A percentile compares a stretch with the other conserved stretches of the same genome.
Evolutionary conservation across 1,140 invertebrate species (phyloP).

Genomic region (Hylyphantes graminicola): DNA sequence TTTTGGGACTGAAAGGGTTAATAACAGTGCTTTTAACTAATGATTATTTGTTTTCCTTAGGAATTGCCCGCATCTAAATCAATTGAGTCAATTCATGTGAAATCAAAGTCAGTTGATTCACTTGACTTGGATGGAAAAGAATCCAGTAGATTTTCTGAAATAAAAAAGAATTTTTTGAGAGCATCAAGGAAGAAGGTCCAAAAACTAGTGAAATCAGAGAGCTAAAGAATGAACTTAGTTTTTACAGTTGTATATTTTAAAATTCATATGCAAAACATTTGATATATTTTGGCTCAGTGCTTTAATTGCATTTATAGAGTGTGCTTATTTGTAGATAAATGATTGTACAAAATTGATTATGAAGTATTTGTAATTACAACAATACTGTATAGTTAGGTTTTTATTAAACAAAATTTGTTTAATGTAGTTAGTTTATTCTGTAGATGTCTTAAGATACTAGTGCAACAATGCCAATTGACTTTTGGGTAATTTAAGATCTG

Average conservation of each 20-base stretch:
- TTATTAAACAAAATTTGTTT: too few relatives aligned
- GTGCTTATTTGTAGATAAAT: too few relatives aligned
- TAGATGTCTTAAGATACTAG: too few relatives aligned
- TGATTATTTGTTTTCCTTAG: conserved; percentile 6
- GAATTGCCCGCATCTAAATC: conserved; percentile 29
- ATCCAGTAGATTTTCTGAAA: conserved; percentile 22
- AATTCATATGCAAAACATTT: conserved; percentile 5
- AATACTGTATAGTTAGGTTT: too few relatives aligned
- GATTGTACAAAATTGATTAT: too few relatives aligned
- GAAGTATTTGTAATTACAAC: too few relatives aligned
- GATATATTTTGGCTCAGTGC: background rate
- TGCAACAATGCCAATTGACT: too few relatives aligned
- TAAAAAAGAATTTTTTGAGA: conserved; percentile 34
- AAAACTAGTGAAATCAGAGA: conserved; percentile 20
- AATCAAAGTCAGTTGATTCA: conserved; percentile 38
- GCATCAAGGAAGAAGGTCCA: conserved; percentile 37
- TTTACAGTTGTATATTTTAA: background rate
- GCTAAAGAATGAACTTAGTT: background rate
- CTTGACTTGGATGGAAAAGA: conserved; percentile 45
- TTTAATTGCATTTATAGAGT: too few relatives aligned
- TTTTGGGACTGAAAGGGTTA: too few relatives aligned
- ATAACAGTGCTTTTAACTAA: background rate
- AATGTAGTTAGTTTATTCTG: too few relatives aligned
- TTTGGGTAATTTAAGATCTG: too few relatives aligned
- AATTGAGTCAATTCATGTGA: conserved; percentile 14